Evolutionary conservation across 1,140 invertebrate genomes (phyloP), one percentile per base, ranked within the genome.

Genomic region (Drosophila lowei): DNA sequence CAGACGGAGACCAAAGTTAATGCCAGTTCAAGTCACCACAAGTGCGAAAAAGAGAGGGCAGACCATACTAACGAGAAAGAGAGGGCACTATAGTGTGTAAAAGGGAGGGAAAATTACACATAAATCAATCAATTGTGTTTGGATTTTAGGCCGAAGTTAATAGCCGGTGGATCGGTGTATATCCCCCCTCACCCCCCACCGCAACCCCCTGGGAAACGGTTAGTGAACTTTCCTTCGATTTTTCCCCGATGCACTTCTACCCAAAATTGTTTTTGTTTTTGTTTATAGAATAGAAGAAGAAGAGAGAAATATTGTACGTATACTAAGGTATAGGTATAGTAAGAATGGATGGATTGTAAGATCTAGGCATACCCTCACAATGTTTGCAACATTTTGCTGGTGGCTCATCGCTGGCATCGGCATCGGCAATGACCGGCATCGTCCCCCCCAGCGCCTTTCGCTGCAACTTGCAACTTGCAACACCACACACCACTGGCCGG

Each of bases 351-450:
- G 34, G 34, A 38, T 38, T 38, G 77, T 86, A 83, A 83, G 46
- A 84, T 75, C 83, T 88, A 86, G 78, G 83, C 90, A 77, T 91
- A 91, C 90, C 90, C 81, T 91, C 90, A 91, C 90, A 91, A 90
- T 91, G 90, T 91, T 91, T 91, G 90, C 90, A 91, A 90, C 90
- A 91, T 91, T 91, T 91, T 90, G 90, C 85, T 90, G 90, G 90
- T 90, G 90, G 90, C 79, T 91, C 90, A 84, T 91, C 90, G 83
- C 85, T 81, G 81, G 56, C 63, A 23, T 52, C 64, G 78, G 89
- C 67, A 78, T 91, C 90, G 86, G 75, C 90, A 90, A 91, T 90
- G 88, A 91, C 90, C 90, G 90, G 90, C 90, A 91, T 91, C 88
- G 66, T 91, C 81, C 88, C 77, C 76, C 88, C 77, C 76, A 13